Evolutionary conservation across 1,140 invertebrate species (phyloP).

Genomic region (Heliconius melpomene): DNA sequence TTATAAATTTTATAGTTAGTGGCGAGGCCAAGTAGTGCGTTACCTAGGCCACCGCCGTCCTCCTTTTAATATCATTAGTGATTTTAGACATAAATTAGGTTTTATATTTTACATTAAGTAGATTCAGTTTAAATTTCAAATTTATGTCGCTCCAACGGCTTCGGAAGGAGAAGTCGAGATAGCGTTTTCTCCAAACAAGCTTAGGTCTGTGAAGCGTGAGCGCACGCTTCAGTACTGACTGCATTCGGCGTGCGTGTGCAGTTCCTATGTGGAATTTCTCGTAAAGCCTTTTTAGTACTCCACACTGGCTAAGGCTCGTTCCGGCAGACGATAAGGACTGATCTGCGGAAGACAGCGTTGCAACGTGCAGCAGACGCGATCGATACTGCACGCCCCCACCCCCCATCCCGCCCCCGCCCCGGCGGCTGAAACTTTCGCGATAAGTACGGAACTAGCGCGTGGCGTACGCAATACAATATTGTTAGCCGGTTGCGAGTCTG

Average conservation of each 20-base stretch:
- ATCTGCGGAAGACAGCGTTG: slow-evolving; percentile 79
- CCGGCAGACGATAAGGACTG: slow-evolving; percentile 76
- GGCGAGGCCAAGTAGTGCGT: slow-evolving; percentile 35
- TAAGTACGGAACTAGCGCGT: slow-evolving; percentile 80
- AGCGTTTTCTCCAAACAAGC: slow-evolving; percentile 60
- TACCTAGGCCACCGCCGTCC: slow-evolving; percentile 50
- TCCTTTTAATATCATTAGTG: slow-evolving; percentile 54
- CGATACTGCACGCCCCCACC: slow-evolving; percentile 65
- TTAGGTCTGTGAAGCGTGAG: slow-evolving; percentile 55
- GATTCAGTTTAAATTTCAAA: slow-evolving; percentile 28
- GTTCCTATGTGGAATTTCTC: slow-evolving; percentile 55
- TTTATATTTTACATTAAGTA: slow-evolving; percentile 21
- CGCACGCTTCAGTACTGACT: slow-evolving; percentile 50
- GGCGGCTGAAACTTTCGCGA: slow-evolving; percentile 78
- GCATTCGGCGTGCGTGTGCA: slow-evolving; percentile 56
- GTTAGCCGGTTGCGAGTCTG: slow-evolving; percentile 79
- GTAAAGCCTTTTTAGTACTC: slow-evolving; percentile 70
- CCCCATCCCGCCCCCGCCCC: slow-evolving; percentile 45
- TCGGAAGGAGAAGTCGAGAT: slow-evolving; percentile 43
- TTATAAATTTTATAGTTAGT: slow-evolving; percentile 75
- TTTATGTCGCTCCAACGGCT: slow-evolving; percentile 19
- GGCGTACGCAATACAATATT: slow-evolving; percentile 79
- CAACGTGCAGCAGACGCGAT: slow-evolving; percentile 76
- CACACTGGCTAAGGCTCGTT: slow-evolving; percentile 57
- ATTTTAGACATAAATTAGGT: slow-evolving; percentile 31